Conservation (phyloP, 1,140 invertebrate genomes). For the Nasonia longicornis region DNA sequence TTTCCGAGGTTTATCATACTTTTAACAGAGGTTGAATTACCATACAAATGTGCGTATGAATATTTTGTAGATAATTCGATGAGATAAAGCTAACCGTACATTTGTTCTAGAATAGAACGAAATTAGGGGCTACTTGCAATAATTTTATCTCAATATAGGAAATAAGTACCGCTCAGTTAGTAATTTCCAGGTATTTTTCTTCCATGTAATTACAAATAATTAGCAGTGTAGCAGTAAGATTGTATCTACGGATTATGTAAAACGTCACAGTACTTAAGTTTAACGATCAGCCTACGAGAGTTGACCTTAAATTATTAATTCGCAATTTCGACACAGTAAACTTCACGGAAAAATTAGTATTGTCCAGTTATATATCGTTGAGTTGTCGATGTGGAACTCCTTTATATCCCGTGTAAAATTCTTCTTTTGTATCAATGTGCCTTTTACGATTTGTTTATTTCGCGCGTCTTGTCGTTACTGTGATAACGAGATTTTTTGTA, state of each 20-base stretch:
- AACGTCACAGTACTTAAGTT: background rate
- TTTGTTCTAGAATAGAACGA: background rate
- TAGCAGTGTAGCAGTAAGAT: background rate
- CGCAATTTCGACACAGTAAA: background rate
- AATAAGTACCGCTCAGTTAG: background rate
- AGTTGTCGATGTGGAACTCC: background rate
- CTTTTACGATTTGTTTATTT: conserved; percentile 14
- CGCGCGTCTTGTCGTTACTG: background rate
- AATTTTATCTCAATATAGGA: background rate
- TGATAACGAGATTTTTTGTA: conserved; percentile 21
- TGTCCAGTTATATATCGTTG: background rate
- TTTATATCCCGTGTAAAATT: conserved; percentile 23
- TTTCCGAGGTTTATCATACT: background rate
- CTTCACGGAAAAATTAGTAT: background rate
- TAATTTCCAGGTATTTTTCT: background rate
- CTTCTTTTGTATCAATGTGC: conserved; percentile 20
- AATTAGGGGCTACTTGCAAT: background rate
- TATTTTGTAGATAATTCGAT: background rate
- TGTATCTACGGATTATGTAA: background rate
- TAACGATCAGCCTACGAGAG: background rate
- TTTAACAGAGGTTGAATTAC: background rate
- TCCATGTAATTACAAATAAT: background rate
- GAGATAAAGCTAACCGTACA: too few species aligned
- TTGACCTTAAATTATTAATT: background rate
- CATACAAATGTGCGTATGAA: too few species aligned